phyloP scores from a whole-genome alignment of 1,140 invertebrate species.

The Drosophila pseudoananassae region DNA sequence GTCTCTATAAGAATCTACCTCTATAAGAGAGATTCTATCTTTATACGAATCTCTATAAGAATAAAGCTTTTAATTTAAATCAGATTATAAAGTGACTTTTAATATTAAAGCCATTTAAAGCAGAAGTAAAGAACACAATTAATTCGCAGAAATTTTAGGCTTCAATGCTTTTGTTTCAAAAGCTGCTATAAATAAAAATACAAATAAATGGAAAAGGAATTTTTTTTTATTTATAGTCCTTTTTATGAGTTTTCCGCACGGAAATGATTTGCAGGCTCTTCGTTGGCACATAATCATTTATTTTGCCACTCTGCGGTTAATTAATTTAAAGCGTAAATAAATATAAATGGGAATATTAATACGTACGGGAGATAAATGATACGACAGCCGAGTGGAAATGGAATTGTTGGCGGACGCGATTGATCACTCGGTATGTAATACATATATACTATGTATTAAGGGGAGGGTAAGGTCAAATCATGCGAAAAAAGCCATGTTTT shows the following conservation, averaged over 20 bases:
- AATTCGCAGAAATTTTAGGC: slow-evolving; percentile 19
- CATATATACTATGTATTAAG: too few species aligned
- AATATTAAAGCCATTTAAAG: slow-evolving; percentile 6
- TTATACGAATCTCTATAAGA: too few species aligned
- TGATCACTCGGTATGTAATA: slow-evolving; percentile 20
- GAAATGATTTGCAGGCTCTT: slow-evolving; percentile 19
- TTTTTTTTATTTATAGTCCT: slow-evolving; percentile 18
- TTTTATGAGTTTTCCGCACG: slow-evolving; percentile 18
- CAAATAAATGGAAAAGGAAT: slow-evolving; percentile 23
- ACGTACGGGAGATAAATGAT: slow-evolving; percentile 20
- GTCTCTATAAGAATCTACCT: too few species aligned
- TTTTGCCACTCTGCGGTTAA: slow-evolving; percentile 46
- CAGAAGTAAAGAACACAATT: slow-evolving; percentile 1
- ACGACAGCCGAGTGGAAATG: slow-evolving; percentile 24
- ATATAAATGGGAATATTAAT: slow-evolving; percentile 29
- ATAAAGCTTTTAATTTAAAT: too few species aligned
- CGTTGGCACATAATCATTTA: slow-evolving; percentile 41
- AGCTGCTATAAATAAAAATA: slow-evolving; percentile 2
- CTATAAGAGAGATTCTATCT: too few species aligned
- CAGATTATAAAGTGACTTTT: background rate
- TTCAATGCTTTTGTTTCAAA: slow-evolving; percentile 13
- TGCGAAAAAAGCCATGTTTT: too few species aligned
- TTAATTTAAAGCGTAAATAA: slow-evolving; percentile 52
- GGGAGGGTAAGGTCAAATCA: too few species aligned
- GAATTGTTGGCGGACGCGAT: slow-evolving; percentile 17